These are phyloP conservation scores for Epinephelus moara DNA, from an alignment of 2,113 vertebrate genomes.

Conservation along the genomic window DNA sequence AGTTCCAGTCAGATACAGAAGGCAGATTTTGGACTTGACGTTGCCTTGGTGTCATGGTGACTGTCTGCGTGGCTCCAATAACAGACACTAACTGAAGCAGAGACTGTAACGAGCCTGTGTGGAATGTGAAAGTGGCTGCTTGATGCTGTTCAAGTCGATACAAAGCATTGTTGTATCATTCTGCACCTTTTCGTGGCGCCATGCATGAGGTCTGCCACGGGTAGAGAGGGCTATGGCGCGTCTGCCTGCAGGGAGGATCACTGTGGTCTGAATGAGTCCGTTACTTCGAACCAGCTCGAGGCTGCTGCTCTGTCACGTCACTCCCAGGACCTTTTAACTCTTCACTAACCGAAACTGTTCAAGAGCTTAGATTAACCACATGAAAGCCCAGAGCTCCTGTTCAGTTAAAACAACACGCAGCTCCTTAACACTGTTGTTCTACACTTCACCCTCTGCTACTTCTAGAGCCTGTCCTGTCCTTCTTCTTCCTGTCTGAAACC, in stretches of 20 bases:
- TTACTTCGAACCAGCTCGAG: constrained; percentile 16
- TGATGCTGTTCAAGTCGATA: constrained; percentile 40
- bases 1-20: background rate
- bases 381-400: background rate
- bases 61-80: constrained; percentile 1
- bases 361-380: constrained; percentile 17
- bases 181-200: constrained; percentile 26
- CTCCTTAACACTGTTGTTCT: constrained; percentile 2
- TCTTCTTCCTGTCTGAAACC: constrained; percentile 77
- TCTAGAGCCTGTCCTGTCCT: constrained; percentile 50
- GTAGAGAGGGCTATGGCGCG: background rate
- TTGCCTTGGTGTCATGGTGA: constrained; percentile 15
- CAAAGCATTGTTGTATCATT: constrained; percentile 52
- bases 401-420: constrained; percentile 5
- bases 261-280: constrained; percentile 1
- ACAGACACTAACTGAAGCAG: constrained; percentile 41
- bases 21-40: constrained; percentile 22
- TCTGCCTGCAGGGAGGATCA: constrained; percentile 34
- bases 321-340: background rate
- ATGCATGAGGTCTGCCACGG: constrained; percentile 66
- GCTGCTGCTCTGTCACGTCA: constrained; percentile 39
- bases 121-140: constrained; percentile 41
- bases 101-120: constrained; percentile 20
- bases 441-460: constrained; percentile 6
- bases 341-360: constrained; percentile 29